These are phyloP conservation scores for Mesitornis unicolor DNA, from an alignment of 2,113 vertebrate genomes.

Conservation along the genomic window DNA sequence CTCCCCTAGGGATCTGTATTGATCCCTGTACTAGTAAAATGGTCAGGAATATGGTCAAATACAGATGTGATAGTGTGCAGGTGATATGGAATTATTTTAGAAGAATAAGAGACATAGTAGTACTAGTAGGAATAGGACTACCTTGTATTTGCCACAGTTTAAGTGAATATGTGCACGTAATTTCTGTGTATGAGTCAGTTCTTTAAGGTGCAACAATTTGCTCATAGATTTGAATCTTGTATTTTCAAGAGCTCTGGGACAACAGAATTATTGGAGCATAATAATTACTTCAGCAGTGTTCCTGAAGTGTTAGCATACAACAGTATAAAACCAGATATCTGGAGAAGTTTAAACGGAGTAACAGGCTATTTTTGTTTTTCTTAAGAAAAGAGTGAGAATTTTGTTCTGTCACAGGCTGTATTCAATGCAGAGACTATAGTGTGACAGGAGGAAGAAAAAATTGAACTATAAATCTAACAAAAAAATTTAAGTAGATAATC, in stretches of 20 bases:
- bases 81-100: neutral
- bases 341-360: neutral
- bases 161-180: accelerated
- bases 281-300: neutral
- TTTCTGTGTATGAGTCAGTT: neutral
- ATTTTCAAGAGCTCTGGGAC: neutral
- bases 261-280: neutral
- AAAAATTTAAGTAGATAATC: neutral
- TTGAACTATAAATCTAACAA: neutral
- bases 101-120: neutral
- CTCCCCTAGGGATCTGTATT: neutral
- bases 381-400: neutral
- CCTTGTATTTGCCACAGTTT: neutral
- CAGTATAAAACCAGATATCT: neutral
- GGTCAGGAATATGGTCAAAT: neutral
- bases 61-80: neutral
- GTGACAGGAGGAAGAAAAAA: neutral
- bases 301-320: neutral
- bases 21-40: neutral
- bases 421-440: neutral
- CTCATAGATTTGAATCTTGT: neutral
- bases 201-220: neutral
- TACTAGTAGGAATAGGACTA: neutral
- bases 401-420: neutral
- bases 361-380: neutral